These are phyloP conservation scores for Seriola quinqueradiata DNA, from an alignment of 2,113 vertebrate species.

Conservation along the genomic window DNA sequence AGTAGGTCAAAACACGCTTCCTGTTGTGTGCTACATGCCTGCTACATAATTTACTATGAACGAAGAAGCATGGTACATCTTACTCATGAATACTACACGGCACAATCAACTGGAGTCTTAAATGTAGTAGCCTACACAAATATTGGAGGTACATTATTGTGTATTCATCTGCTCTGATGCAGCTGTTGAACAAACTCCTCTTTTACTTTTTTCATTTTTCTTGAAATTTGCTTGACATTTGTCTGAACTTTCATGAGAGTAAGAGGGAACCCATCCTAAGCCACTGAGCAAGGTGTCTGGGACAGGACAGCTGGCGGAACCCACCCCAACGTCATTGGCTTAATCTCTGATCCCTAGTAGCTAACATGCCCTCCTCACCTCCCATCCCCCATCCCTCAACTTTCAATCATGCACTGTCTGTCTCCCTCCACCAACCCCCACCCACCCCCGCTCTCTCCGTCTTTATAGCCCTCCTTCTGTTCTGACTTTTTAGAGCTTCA, in stretches of 20 bases:
- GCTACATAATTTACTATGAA: background rate
- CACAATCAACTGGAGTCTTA: background rate
- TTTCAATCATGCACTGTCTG: slow-evolving; percentile 31
- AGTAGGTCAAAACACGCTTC: no score
- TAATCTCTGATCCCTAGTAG: slow-evolving; percentile 59
- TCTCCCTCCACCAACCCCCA: background rate
- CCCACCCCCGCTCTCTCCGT: no score
- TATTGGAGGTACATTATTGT: background rate
- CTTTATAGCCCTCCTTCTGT: background rate
- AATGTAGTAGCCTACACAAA: background rate
- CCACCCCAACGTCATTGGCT: slow-evolving; percentile 31
- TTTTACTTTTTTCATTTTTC: slow-evolving; percentile 11
- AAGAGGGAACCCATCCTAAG: slow-evolving; percentile 27
- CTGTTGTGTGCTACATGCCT: no score
- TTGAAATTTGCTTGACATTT: slow-evolving; percentile 47
- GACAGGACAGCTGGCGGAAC: slow-evolving; percentile 51
- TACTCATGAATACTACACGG: background rate
- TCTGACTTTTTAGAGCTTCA: background rate
- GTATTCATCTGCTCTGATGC: background rate
- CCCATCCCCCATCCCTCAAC: slow-evolving; percentile 14
- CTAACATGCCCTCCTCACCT: slow-evolving; percentile 37
- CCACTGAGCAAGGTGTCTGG: slow-evolving; percentile 32
- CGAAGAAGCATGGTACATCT: background rate
- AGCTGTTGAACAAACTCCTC: background rate
- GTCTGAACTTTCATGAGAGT: slow-evolving; percentile 16